Conservation (phyloP, 2,797 vertebrate genomes). For the Parauchenoglanis ngamensis region DNA sequence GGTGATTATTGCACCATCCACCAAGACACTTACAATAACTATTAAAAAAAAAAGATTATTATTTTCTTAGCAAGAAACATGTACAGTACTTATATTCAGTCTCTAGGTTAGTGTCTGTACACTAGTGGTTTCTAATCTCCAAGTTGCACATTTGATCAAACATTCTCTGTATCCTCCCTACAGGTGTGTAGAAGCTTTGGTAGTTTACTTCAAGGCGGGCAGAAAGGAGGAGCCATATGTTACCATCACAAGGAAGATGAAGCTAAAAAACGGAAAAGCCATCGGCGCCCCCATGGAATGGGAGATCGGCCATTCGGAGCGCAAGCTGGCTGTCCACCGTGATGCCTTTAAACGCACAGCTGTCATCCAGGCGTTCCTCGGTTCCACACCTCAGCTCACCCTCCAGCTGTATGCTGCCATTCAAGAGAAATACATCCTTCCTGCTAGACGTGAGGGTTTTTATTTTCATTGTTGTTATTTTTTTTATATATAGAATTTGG, state of each 20-base stretch:
- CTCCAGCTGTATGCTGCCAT: constrained; percentile 92
- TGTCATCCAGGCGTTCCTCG: constrained; percentile 95
- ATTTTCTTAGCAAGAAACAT: background rate
- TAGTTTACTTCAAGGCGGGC: constrained; percentile 82
- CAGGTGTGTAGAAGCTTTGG: constrained; percentile 83
- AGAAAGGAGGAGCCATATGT: constrained; percentile 90
- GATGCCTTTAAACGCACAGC: constrained; percentile 94
- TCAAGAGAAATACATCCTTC: constrained; percentile 81
- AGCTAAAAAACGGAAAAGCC: constrained; percentile 75
- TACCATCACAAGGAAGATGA: constrained; percentile 90
- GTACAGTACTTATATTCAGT: background rate
- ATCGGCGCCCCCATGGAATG: constrained; percentile 79
- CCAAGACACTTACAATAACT: background rate
- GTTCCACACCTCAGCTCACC: constrained; percentile 93
- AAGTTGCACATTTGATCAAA: background rate
- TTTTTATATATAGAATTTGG: background rate
- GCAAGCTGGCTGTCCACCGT: constrained; percentile 84
- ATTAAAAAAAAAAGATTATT: background rate
- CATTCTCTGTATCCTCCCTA: background rate
- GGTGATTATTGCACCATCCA: background rate
- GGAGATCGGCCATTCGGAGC: constrained; percentile 88
- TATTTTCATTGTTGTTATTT: background rate
- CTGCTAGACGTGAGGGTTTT: constrained; percentile 77
- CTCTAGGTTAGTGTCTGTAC: background rate
- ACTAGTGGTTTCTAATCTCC: background rate